These are phyloP conservation scores for Flexamia atlantica DNA, from an alignment of 2,888 invertebrate species.

Conservation along the genomic window DNA sequence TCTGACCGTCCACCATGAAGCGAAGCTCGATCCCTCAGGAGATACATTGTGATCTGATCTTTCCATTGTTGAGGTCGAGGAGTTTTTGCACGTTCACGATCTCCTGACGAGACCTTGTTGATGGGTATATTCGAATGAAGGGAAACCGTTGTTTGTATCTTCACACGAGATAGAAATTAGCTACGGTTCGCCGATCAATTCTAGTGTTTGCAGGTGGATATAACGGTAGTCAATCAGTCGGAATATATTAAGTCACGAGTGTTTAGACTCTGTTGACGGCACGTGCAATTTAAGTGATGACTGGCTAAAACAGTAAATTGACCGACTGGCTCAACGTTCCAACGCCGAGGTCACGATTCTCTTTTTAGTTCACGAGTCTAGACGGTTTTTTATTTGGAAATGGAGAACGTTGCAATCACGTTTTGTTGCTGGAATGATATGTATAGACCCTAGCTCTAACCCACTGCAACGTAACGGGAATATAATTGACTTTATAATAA, in stretches of 20 bases:
- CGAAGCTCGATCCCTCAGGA: too few species aligned
- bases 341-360: too few species aligned
- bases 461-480: too few species aligned
- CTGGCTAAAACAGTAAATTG: background rate
- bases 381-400: too few species aligned
- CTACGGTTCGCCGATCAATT: background rate
- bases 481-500: too few species aligned
- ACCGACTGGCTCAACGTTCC: too few species aligned
- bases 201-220: constrained; percentile 13
- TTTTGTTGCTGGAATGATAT: too few species aligned
- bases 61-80: background rate
- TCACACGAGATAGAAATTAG: background rate
- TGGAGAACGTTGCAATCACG: too few species aligned
- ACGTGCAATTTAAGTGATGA: background rate
- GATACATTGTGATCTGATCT: too few species aligned
- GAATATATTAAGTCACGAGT: background rate
- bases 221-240: background rate
- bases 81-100: background rate
- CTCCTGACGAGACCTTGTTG: background rate
- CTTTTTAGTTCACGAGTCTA: too few species aligned
- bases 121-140: background rate
- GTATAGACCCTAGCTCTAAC: too few species aligned
- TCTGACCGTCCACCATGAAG: too few species aligned
- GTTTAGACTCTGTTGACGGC: background rate
- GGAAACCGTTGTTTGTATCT: background rate